phyloP scores from a whole-genome alignment of 2,888 invertebrate genomes.

The Trilocha varians region DNA sequence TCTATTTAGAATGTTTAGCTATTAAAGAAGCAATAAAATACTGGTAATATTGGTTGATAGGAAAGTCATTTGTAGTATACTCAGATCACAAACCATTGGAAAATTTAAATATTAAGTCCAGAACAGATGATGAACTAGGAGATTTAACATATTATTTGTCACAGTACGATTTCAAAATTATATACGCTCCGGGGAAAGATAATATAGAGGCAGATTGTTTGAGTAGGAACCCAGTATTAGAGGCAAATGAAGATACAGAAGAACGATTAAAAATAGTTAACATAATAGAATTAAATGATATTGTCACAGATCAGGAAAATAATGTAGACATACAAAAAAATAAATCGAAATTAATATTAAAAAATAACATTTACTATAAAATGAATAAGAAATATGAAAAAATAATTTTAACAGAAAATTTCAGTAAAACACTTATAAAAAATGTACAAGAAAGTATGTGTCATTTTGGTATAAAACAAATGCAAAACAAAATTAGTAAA shows the following conservation, averaged over 20 bases:
- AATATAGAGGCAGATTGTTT: constrained; percentile 4
- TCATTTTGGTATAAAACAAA: constrained; percentile 16
- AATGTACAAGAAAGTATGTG: constrained; percentile 13
- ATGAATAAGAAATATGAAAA: constrained; percentile 11
- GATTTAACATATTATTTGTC: constrained; percentile 22
- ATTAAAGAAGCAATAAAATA: constrained; percentile 9
- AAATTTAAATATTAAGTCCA: constrained; percentile 18
- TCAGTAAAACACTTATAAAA: constrained; percentile 15
- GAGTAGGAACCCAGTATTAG: constrained; percentile 7
- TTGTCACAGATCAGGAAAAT: no score
- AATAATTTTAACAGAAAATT: constrained; percentile 16
- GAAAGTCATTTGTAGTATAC: constrained; percentile 7
- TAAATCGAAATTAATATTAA: no score
- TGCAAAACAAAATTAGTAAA: constrained; percentile 12
- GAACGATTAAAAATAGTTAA: no score
- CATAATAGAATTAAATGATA: no score
- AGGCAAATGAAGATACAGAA: constrained; percentile 4
- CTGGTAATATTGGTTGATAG: constrained; percentile 7
- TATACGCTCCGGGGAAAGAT: constrained; percentile 11
- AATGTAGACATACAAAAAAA: no score
- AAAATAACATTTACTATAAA: constrained; percentile 6
- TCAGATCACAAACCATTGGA: constrained; percentile 12
- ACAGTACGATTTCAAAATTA: constrained; percentile 20
- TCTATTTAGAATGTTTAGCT: constrained; percentile 13
- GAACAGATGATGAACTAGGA: no score